A percentile compares a stretch with the other conserved stretches of the same genome.
Conservation (phyloP, 2,888 invertebrate genomes). For the Aethes cnicana region DNA sequence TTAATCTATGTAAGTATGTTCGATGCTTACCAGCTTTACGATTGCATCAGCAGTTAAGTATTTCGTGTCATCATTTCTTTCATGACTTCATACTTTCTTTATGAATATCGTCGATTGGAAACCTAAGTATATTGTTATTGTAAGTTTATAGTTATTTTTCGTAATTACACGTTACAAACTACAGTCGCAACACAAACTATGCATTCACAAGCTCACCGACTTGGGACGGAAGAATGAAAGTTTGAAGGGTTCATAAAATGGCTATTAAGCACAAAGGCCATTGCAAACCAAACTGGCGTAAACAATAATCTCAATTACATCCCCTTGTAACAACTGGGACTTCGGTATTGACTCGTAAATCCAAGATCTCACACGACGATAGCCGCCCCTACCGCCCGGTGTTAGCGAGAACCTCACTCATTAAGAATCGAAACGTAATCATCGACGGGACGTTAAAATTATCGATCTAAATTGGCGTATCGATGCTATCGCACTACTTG, state of each 20-base stretch:
- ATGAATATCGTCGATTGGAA: no score
- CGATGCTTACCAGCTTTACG: no score
- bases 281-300: conserved; percentile 48
- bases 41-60: no score
- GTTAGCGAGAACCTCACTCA: conserved; percentile 72
- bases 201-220: no score
- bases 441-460: conserved; percentile 55
- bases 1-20: no score
- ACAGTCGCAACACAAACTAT: no score
- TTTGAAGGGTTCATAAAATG: conserved; percentile 36
- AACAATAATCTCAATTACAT: conserved; percentile 54
- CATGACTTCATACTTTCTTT: no score
- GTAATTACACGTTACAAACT: no score
- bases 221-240: background rate
- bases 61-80: no score
- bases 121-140: no score
- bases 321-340: conserved; percentile 34
- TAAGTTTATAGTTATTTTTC: no score
- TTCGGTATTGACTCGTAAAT: conserved; percentile 56
- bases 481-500: conserved; percentile 60
- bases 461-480: conserved; percentile 65
- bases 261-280: conserved; percentile 38
- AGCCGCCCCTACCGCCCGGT: conserved; percentile 64
- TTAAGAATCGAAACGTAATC: conserved; percentile 50
- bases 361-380: conserved; percentile 77